Evolutionary conservation across 2,113 vertebrate genomes (phyloP).

Genomic region (Salvelinus sp.): DNA sequence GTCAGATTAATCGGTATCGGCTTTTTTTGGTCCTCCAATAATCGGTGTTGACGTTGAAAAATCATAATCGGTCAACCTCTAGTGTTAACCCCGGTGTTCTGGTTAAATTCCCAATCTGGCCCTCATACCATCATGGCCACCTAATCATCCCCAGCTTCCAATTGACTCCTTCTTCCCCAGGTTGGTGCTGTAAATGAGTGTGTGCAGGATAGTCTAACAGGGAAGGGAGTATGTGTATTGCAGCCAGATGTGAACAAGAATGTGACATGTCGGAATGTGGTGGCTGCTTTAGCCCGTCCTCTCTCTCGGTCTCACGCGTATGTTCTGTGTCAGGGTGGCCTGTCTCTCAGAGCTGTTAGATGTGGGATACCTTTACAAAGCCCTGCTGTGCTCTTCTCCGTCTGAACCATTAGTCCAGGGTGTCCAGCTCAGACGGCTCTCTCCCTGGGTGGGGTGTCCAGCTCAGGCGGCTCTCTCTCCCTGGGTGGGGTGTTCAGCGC

Average conservation of each 20-base stretch:
- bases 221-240: slow-evolving; percentile 70
- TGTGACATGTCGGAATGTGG: slow-evolving; percentile 78
- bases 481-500: too few relatives aligned
- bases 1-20: too few relatives aligned
- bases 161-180: too few relatives aligned
- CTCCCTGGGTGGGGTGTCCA: neutral
- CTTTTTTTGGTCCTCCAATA: too few relatives aligned
- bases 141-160: too few relatives aligned
- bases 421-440: slow-evolving; percentile 51
- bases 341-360: slow-evolving; percentile 44
- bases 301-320: slow-evolving; percentile 26
- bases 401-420: slow-evolving; percentile 43
- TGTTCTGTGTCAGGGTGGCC: slow-evolving; percentile 33
- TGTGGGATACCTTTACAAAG: slow-evolving; percentile 57
- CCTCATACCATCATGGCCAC: too few relatives aligned
- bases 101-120: too few relatives aligned
- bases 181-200: neutral
- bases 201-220: slow-evolving; percentile 52
- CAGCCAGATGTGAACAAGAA: slow-evolving; percentile 81
- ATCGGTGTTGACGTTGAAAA: too few relatives aligned
- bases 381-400: slow-evolving; percentile 46
- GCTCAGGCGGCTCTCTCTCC: too few relatives aligned
- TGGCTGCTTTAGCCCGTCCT: slow-evolving; percentile 54
- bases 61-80: too few relatives aligned
- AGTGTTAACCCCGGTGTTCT: too few relatives aligned